These are phyloP conservation scores for Prunella strophiata DNA, from an alignment of 2,797 vertebrate species.

Conservation along the genomic window DNA sequence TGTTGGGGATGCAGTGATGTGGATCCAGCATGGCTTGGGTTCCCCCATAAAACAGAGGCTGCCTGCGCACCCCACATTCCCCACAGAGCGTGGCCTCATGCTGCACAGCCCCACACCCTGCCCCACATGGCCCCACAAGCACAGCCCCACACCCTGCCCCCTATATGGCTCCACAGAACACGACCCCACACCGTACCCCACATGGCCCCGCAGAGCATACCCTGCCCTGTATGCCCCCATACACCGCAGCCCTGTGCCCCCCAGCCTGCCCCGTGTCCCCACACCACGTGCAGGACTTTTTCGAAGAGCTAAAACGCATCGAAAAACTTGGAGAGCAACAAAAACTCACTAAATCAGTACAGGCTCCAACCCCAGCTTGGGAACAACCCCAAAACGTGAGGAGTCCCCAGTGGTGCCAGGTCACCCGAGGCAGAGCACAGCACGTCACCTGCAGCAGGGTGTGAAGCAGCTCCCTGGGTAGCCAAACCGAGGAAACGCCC, in stretches of 20 bases:
- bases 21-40: not conserved
- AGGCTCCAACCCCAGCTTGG: not conserved
- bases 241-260: rapidly evolving
- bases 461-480: not conserved
- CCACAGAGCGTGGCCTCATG: rapidly evolving
- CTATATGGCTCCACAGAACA: not conserved
- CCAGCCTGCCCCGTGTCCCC: rapidly evolving
- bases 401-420: rapidly evolving
- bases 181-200: too few relatives aligned
- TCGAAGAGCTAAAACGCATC: not conserved
- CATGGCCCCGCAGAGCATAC: not conserved
- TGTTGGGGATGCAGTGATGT: rapidly evolving
- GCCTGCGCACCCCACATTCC: not conserved
- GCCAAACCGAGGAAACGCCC: not conserved
- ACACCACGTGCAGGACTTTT: rapidly evolving
- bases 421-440: not conserved
- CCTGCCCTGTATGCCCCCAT: not conserved
- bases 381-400: rapidly evolving
- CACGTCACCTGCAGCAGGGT: rapidly evolving
- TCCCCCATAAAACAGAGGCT: not conserved
- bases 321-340: not conserved
- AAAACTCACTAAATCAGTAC: not conserved
- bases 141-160: not conserved
- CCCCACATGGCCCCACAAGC: too few relatives aligned
- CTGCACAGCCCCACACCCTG: not conserved